Evolutionary conservation across 2,888 invertebrate genomes (phyloP).

Genomic region (Drosophila mercatorum): DNA sequence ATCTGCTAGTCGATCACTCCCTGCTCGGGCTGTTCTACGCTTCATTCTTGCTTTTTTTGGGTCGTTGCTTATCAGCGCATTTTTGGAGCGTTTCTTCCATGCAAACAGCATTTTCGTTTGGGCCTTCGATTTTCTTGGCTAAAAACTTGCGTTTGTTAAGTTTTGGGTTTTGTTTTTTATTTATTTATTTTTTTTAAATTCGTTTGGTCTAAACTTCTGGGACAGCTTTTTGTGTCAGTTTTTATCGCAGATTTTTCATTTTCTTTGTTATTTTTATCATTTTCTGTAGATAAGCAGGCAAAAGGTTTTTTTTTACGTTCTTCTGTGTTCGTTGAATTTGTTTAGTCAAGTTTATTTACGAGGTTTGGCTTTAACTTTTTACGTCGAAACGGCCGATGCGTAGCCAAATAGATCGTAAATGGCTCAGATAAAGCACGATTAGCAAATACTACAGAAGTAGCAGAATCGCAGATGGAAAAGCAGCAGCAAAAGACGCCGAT

Average conservation of each 20-base stretch:
- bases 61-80: slow-evolving; percentile 49
- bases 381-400: slow-evolving; percentile 23
- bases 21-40: neutral
- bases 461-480: neutral
- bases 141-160: slow-evolving; percentile 17
- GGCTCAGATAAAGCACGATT: slow-evolving; percentile 44
- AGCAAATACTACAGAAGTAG: slow-evolving; percentile 15
- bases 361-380: slow-evolving; percentile 24
- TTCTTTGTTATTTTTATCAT: slow-evolving; percentile 5
- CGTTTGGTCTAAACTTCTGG: slow-evolving; percentile 21
- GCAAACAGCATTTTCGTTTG: slow-evolving; percentile 30
- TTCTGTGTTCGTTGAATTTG: slow-evolving; percentile 23
- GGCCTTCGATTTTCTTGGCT: slow-evolving; percentile 33
- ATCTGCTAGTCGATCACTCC: neutral
- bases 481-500: slow-evolving; percentile 2
- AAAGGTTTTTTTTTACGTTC: slow-evolving; percentile 13
- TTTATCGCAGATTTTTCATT: slow-evolving; percentile 21
- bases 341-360: slow-evolving; percentile 34
- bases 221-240: slow-evolving; percentile 19
- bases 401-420: slow-evolving; percentile 45
- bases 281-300: slow-evolving; percentile 40
- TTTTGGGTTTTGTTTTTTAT: neutral
- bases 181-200: neutral
- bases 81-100: slow-evolving; percentile 40
- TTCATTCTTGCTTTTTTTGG: slow-evolving; percentile 12